Base-by-base conservation (phyloP, 2,113 vertebrate species). In the Oryzias celebensis region DNA sequence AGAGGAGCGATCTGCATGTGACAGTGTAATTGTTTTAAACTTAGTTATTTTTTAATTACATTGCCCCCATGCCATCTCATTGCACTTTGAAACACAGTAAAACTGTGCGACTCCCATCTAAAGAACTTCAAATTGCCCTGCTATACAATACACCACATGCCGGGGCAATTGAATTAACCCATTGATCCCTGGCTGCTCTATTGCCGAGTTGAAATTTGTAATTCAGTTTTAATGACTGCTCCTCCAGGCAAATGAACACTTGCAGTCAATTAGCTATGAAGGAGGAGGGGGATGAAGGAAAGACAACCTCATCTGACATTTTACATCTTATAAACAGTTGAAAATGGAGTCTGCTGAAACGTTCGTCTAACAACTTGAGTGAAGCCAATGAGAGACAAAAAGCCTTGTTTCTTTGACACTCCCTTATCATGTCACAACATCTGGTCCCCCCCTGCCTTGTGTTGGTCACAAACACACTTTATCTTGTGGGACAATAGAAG, bases 401-500 rank as follows among this genome's bases (percentile, higher is more conserved):
- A 88, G 65, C 81, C 88, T 91, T 93, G 93, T 95, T 92, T 85
- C 91, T 68, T 65, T 65, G 75, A 75, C 67, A 80, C 72, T 72
- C 58, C 87, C 88, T 85, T 89, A 87, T 80, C 77, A 82, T 82
- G 88, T 83, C 81, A 86, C 85, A 67, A 82, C 88, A 90, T 90
- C 89, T 85, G 85, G 65, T 73, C 65, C 61, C 54, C 64, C 60
- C 73, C 82, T 20, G 83, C 86, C 75, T 83, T 68, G 68, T 4
- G 82, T 86, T 81, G 72, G 75, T 86, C 87, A 90, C 93, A 93
- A 95, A 90, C 83, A 81, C 84, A 75, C 53, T 86, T 93, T 98
- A 94, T 96, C 87, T 90, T 62, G 66, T 41, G 52, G 82, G 87
- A 96, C 95, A 98, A 96, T 95, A 82, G 77, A 68, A 85, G 90